These are phyloP conservation scores for Sarcophaga rosellei DNA, from an alignment of 2,888 invertebrate species.

Conservation along the genomic window DNA sequence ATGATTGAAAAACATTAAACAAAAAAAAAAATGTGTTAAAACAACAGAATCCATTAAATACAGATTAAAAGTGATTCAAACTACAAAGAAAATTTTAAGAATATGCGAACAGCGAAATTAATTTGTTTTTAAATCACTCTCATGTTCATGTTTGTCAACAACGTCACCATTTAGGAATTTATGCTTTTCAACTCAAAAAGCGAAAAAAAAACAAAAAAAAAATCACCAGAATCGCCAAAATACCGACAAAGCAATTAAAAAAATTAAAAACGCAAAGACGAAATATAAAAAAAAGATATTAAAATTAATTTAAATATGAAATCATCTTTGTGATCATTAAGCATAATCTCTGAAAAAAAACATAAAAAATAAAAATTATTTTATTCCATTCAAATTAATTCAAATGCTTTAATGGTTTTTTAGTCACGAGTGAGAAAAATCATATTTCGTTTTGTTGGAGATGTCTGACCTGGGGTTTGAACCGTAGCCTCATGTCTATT, in stretches of 20 bases:
- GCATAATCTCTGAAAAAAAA: conserved; percentile 20
- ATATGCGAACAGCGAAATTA: conserved; percentile 25
- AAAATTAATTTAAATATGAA: conserved; percentile 55
- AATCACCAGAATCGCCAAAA: not conserved
- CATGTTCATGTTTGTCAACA: conserved; percentile 33
- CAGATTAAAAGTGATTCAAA: conserved; percentile 54
- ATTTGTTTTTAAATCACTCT: conserved; percentile 26
- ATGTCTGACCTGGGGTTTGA: no score
- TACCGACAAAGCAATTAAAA: conserved; percentile 20
- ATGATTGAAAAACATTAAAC: not conserved
- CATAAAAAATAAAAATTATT: not conserved
- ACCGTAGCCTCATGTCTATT: no score
- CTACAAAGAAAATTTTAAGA: conserved; percentile 50
- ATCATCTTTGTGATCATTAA: conserved; percentile 31
- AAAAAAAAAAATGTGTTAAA: not conserved
- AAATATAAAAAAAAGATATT: conserved; percentile 20
- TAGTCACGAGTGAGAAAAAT: no score
- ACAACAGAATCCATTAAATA: conserved; percentile 44
- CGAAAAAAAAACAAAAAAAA: conserved; percentile 27
- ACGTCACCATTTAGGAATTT: conserved; percentile 4
- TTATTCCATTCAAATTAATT: no score
- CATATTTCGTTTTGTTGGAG: no score
- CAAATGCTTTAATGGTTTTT: no score
- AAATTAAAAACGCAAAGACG: no score
- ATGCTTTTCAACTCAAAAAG: not conserved